A percentile compares a stretch with the other conserved stretches of the same genome.
Evolutionary conservation across 2,113 vertebrate genomes (phyloP).

Genomic region (Odocoileus virginianus): DNA sequence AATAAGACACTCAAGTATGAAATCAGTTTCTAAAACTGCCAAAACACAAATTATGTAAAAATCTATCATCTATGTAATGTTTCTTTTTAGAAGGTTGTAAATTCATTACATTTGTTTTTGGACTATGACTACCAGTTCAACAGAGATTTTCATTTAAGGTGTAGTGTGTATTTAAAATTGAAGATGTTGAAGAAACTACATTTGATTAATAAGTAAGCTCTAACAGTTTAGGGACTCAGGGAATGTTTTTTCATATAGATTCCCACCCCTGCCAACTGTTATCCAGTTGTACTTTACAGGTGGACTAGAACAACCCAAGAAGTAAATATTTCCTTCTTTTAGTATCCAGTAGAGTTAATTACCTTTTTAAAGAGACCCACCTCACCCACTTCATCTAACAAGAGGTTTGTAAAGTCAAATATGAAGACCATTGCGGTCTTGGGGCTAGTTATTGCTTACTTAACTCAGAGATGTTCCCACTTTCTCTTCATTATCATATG

Average conservation of each 20-base stretch:
- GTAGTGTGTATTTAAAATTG: background rate
- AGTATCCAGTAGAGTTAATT: background rate
- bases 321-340: background rate
- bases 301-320: background rate
- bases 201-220: background rate
- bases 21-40: conserved; percentile 9
- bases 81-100: background rate
- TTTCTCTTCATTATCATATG: background rate
- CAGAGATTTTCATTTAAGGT: background rate
- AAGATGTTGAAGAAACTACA: background rate
- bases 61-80: background rate
- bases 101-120: background rate
- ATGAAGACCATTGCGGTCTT: background rate
- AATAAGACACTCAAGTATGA: background rate
- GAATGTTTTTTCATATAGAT: background rate
- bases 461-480: background rate
- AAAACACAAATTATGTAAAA: conserved; percentile 5
- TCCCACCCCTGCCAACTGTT: background rate
- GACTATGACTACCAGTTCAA: background rate
- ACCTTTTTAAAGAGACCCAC: background rate
- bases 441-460: background rate
- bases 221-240: background rate
- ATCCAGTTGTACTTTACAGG: background rate
- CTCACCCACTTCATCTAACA: background rate
- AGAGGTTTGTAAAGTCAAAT: conserved; percentile 4